Conservation (phyloP, 2,113 vertebrate genomes). For the Genyomyrus donnyi region DNA sequence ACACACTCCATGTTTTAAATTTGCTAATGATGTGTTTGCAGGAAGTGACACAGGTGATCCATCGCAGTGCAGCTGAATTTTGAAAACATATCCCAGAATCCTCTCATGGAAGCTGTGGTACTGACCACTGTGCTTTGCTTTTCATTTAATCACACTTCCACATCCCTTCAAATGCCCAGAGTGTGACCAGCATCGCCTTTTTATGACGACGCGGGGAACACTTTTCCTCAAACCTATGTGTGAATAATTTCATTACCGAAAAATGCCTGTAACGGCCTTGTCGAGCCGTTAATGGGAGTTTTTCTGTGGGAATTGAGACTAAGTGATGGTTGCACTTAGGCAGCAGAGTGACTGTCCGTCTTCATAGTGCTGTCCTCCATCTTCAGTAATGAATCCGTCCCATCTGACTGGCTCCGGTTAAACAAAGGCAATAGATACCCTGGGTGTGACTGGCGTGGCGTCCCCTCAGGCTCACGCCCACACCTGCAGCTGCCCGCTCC, state of each 20-base stretch:
- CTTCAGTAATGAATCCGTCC: slow-evolving; percentile 83
- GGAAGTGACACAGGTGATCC: background rate
- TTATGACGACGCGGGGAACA: background rate
- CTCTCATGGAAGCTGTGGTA: background rate
- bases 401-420: slow-evolving; percentile 83
- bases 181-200: background rate
- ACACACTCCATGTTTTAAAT: background rate
- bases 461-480: slow-evolving; percentile 57
- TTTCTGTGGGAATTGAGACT: slow-evolving; percentile 68
- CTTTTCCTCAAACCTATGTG: background rate
- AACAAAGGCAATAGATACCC: slow-evolving; percentile 71
- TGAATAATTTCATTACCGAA: background rate
- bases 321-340: slow-evolving; percentile 74
- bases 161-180: background rate
- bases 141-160: background rate
- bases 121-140: background rate
- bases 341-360: slow-evolving; percentile 73
- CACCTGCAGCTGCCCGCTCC: slow-evolving; percentile 76
- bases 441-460: slow-evolving; percentile 50
- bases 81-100: background rate
- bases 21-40: background rate
- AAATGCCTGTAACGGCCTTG: background rate
- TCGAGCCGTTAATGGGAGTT: slow-evolving; percentile 17
- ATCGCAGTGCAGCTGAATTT: background rate
- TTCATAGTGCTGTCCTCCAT: slow-evolving; percentile 70